These are phyloP conservation scores for Aphidius colemani DNA, from an alignment of 2,888 invertebrate species.

Conservation along the genomic window DNA sequence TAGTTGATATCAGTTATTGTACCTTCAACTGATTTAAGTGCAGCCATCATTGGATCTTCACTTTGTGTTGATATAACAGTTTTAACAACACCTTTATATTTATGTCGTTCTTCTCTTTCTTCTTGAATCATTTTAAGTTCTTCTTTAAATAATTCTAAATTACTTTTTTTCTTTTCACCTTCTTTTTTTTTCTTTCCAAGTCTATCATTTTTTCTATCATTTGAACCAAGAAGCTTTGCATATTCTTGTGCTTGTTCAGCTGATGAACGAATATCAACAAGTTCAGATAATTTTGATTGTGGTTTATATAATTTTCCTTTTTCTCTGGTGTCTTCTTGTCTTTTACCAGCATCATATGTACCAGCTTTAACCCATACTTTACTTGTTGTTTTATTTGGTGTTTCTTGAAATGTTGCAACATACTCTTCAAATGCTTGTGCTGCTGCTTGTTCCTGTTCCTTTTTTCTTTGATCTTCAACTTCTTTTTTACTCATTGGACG, in stretches of 20 bases:
- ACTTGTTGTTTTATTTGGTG: conserved; percentile 72
- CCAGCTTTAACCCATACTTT: conserved; percentile 99
- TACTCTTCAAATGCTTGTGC: conserved; percentile 96
- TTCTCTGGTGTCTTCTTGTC: conserved; percentile 87
- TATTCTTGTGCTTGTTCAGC: conserved; percentile 74
- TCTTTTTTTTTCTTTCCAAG: conserved; percentile 72
- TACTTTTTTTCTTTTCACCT: conserved; percentile 91
- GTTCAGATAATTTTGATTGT: conserved; percentile 73
- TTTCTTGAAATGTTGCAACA: conserved; percentile 94
- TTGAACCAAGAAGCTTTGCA: conserved; percentile 66
- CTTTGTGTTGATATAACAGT: conserved; percentile 53
- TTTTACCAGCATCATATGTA: conserved; percentile 92
- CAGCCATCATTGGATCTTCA: conserved; percentile 56
- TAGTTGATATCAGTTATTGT: not conserved
- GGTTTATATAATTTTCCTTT: conserved; percentile 93
- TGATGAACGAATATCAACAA: conserved; percentile 63
- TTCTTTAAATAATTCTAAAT: conserved; percentile 97
- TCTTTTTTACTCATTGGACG: conserved; percentile 79
- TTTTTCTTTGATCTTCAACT: conserved; percentile 83
- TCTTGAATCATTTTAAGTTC: conserved; percentile 98
- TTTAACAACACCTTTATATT: conserved; percentile 78
- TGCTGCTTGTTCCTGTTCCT: conserved; percentile 88
- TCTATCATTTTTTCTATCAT: conserved; percentile 71
- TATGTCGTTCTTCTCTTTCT: conserved; percentile 94
- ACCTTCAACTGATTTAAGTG: conserved; percentile 57